Percentiles rank a stretch among this genome's conserved stretches.
Conservation (phyloP, 2,113 vertebrate species). For the Misgurnus anguillicaudatus region DNA sequence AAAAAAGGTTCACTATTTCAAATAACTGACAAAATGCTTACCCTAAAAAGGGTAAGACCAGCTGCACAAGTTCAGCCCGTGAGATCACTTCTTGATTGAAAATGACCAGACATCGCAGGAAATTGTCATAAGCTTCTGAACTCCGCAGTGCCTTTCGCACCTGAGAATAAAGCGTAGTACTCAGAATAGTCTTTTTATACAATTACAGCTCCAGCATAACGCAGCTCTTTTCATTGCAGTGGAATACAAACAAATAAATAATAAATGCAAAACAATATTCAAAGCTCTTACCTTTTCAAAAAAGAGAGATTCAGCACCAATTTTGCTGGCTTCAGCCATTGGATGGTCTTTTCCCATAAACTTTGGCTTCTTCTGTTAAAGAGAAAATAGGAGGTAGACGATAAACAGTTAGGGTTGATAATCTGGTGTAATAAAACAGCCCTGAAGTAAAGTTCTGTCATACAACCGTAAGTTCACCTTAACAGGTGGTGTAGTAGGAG, state of each 20-base stretch:
- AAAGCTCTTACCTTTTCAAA: conserved; percentile 90
- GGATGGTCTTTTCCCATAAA: conserved; percentile 89
- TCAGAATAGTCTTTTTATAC: not conserved
- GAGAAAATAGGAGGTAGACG: not conserved
- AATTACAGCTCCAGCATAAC: not conserved
- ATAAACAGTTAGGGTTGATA: not conserved
- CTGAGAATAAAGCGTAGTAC: conserved; percentile 61
- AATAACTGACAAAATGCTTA: conserved; percentile 63
- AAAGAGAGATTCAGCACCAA: conserved; percentile 94
- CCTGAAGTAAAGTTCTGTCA: not conserved
- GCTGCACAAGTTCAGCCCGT: conserved; percentile 91
- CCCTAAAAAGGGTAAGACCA: conserved; percentile 96
- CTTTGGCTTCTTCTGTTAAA: conserved; percentile 88
- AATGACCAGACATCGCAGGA: conserved; percentile 93
- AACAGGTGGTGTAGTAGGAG: conserved; percentile 84
- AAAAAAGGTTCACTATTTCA: not conserved
- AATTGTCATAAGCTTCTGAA: conserved; percentile 94
- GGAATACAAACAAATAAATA: not conserved
- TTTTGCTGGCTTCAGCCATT: conserved; percentile 87
- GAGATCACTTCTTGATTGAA: conserved; percentile 99
- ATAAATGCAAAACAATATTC: not conserved
- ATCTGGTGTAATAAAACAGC: not conserved
- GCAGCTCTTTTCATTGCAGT: not conserved
- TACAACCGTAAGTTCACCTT: conserved; percentile 75
- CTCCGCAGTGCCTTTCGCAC: conserved; percentile 94